Percentiles rank a stretch among this genome's conserved stretches.
phyloP scores from a whole-genome alignment of 2,797 vertebrate species.

The Pogoniulus pusillus region DNA sequence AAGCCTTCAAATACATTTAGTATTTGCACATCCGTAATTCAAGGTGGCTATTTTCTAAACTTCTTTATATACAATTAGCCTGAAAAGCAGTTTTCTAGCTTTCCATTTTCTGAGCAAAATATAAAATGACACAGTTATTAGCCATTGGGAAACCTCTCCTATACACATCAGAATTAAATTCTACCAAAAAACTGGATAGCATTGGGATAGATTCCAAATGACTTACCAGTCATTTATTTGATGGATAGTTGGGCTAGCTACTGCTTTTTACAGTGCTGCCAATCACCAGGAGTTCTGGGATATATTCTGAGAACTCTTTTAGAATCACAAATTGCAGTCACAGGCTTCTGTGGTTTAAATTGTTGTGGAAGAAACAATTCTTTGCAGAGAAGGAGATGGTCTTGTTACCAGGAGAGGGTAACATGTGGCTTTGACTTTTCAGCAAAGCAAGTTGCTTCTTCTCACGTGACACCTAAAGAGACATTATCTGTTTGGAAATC shows the following conservation, averaged over 20 bases:
- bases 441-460: not conserved
- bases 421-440: not conserved
- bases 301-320: not conserved
- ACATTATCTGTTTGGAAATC: not conserved
- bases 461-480: not conserved
- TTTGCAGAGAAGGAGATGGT: slow-evolving; percentile 8
- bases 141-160: slow-evolving; percentile 51
- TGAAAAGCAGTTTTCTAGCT: slow-evolving; percentile 21
- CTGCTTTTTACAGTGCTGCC: slow-evolving; percentile 34
- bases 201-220: slow-evolving; percentile 51
- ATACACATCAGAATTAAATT: slow-evolving; percentile 48
- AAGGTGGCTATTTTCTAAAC: slow-evolving; percentile 51
- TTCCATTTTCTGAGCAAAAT: slow-evolving; percentile 41
- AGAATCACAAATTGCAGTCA: slow-evolving; percentile 12
- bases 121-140: slow-evolving; percentile 50
- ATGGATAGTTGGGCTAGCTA: slow-evolving; percentile 28
- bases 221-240: slow-evolving; percentile 50
- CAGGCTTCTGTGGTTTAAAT: not conserved
- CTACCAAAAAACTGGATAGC: slow-evolving; percentile 24
- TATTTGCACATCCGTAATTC: slow-evolving; percentile 33
- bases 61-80: slow-evolving; percentile 54
- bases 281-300: slow-evolving; percentile 12
- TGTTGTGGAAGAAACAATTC: not conserved
- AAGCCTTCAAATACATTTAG: not conserved
- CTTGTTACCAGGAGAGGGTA: not conserved